phyloP scores from a whole-genome alignment of 2,113 vertebrate genomes.

The Equus quagga region DNA sequence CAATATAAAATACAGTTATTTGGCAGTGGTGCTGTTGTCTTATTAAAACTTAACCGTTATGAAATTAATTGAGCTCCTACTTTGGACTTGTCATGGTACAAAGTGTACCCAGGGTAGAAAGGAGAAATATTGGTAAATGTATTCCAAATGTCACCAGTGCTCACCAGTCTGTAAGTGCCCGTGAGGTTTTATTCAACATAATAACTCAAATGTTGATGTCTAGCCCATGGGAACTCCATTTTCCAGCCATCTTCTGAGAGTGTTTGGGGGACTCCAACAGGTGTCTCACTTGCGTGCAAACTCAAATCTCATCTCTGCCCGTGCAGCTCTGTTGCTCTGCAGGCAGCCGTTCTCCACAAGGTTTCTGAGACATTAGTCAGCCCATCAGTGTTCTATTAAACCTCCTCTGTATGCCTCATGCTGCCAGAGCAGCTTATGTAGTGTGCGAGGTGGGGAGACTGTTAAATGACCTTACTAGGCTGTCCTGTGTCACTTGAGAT shows the following conservation, averaged over 20 bases:
- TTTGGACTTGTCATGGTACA: background rate
- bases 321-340: rapidly evolving
- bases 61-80: background rate
- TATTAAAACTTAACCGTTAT: background rate
- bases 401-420: rapidly evolving
- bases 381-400: rapidly evolving
- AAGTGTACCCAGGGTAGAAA: background rate
- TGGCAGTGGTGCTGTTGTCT: background rate
- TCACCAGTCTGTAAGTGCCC: background rate
- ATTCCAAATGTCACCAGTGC: background rate
- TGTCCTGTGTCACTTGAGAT: background rate
- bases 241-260: background rate
- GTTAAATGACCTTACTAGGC: background rate
- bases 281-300: background rate
- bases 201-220: background rate
- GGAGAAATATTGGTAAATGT: background rate
- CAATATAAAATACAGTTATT: background rate
- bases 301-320: background rate
- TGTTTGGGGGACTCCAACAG: background rate
- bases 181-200: background rate
- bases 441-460: no score
- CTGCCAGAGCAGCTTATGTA: no score
- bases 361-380: background rate
- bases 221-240: background rate
- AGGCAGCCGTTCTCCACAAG: background rate